phyloP scores from a whole-genome alignment of 2,888 invertebrate species.

The Meganola albula region DNA sequence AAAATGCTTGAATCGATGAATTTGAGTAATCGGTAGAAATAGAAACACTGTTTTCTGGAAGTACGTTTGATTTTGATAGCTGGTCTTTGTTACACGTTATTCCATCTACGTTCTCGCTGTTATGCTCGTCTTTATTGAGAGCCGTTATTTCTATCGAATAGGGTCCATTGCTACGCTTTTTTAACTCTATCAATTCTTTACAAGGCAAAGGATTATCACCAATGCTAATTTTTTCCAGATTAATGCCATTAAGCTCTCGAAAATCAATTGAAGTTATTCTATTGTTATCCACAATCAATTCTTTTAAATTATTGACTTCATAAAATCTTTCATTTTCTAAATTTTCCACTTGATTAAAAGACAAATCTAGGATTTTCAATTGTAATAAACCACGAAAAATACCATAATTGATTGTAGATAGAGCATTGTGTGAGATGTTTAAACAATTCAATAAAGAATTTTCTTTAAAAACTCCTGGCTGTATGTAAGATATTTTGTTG shows the following conservation, averaged over 20 bases:
- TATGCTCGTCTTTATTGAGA: conserved; percentile 21
- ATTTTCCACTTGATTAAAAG: conserved; percentile 44
- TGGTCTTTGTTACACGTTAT: conserved; percentile 31
- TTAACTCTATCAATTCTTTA: conserved; percentile 37
- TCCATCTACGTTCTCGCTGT: conserved; percentile 22
- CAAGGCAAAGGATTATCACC: conserved; percentile 58
- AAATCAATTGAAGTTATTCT: conserved; percentile 36
- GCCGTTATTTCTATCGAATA: too few species aligned
- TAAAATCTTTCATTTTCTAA: conserved; percentile 48
- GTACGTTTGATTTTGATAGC: background rate
- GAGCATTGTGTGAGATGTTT: conserved; percentile 51
- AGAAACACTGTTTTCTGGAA: background rate
- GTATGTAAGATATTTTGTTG: conserved; percentile 45
- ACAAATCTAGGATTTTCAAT: conserved; percentile 46
- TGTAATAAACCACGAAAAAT: conserved; percentile 43
- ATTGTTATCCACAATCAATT: conserved; percentile 50
- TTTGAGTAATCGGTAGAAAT: conserved; percentile 4
- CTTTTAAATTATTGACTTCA: conserved; percentile 36
- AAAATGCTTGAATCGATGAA: conserved; percentile 17
- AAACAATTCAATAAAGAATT: conserved; percentile 34
- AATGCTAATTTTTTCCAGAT: conserved; percentile 44
- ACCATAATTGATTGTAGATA: conserved; percentile 43
- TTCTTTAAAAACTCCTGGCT: conserved; percentile 50
- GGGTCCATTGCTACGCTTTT: conserved; percentile 23
- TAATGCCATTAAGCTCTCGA: conserved; percentile 39